Conservation (phyloP, 30 jellyfish, hydroid and myxozoan genomes). For the Sanderia malayensis region DNA sequence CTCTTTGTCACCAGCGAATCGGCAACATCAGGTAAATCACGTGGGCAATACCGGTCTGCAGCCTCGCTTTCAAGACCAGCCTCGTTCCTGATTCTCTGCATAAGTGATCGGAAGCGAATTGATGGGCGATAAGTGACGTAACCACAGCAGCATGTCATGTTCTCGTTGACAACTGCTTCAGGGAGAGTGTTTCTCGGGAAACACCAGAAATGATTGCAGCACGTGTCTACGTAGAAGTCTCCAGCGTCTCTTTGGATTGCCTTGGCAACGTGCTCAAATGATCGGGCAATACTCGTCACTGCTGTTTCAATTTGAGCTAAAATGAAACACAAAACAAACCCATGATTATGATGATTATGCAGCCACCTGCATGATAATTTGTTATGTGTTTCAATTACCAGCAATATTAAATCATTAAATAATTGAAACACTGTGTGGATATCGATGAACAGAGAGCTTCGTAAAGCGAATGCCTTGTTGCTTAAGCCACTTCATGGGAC, state of each 20-base stretch:
- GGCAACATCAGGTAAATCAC: slow-evolving; percentile 9
- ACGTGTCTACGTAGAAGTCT: slow-evolving; percentile 28
- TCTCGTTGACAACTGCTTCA: background rate
- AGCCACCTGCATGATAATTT: too few relatives aligned
- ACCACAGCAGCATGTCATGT: slow-evolving; percentile 44
- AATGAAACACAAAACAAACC: too few relatives aligned
- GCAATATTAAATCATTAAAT: too few relatives aligned
- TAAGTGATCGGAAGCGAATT: too few relatives aligned
- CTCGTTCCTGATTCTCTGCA: too few relatives aligned
- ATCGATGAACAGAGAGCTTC: too few relatives aligned
- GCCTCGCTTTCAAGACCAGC: too few relatives aligned
- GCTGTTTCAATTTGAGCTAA: slow-evolving; percentile 22
- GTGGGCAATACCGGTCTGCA: background rate
- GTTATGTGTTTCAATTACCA: too few relatives aligned
- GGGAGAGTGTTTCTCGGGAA: slow-evolving; percentile 35
- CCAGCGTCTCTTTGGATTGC: slow-evolving; percentile 28
- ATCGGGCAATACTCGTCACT: slow-evolving; percentile 33
- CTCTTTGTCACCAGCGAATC: slow-evolving; percentile 34
- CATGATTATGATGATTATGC: too few relatives aligned
- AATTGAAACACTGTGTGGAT: too few relatives aligned
- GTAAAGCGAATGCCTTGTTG: too few relatives aligned
- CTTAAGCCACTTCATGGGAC: too few relatives aligned
- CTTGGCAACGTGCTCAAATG: slow-evolving; percentile 47
- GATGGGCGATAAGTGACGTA: slow-evolving; percentile 6
- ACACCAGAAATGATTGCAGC: slow-evolving; percentile 36